These are phyloP conservation scores for Psettodes erumei DNA, from an alignment of 2,113 vertebrate genomes.

Conservation along the genomic window DNA sequence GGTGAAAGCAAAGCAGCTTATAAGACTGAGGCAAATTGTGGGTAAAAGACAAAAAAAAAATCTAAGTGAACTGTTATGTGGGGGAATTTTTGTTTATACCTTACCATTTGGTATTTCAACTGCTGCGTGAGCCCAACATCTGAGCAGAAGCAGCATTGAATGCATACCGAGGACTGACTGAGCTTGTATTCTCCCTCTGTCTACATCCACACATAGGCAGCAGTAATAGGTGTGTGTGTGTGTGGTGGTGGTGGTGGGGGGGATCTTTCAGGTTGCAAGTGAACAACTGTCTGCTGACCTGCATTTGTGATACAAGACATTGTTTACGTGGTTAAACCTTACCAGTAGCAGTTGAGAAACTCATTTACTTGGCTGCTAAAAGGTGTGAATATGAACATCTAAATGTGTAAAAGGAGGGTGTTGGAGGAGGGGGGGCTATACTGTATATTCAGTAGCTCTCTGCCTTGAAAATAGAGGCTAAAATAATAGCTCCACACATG, in stretches of 20 bases:
- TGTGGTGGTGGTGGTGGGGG: too few relatives aligned
- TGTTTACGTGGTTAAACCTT: constrained; percentile 12
- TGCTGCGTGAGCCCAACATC: background rate
- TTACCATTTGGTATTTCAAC: background rate
- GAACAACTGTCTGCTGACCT: background rate
- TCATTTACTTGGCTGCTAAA: constrained; percentile 51
- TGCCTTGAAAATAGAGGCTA: background rate
- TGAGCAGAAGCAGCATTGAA: background rate
- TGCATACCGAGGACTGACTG: background rate
- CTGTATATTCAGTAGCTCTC: constrained; percentile 33
- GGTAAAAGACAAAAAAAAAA: background rate
- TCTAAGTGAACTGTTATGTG: background rate
- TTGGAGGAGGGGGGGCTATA: constrained; percentile 41
- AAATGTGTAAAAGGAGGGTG: constrained; percentile 50
- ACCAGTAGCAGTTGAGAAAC: constrained; percentile 7
- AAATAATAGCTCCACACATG: constrained; percentile 16
- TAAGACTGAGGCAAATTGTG: background rate
- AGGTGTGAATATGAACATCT: constrained; percentile 51
- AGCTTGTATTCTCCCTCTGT: background rate
- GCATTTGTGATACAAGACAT: background rate
- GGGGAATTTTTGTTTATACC: background rate
- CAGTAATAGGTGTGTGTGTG: too few relatives aligned
- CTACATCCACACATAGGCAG: background rate
- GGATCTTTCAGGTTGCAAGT: constrained; percentile 1
- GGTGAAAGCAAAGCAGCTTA: too few relatives aligned